Conservation (phyloP, 92 coral and sea anemone genomes). For the Nematostella vectensis region DNA sequence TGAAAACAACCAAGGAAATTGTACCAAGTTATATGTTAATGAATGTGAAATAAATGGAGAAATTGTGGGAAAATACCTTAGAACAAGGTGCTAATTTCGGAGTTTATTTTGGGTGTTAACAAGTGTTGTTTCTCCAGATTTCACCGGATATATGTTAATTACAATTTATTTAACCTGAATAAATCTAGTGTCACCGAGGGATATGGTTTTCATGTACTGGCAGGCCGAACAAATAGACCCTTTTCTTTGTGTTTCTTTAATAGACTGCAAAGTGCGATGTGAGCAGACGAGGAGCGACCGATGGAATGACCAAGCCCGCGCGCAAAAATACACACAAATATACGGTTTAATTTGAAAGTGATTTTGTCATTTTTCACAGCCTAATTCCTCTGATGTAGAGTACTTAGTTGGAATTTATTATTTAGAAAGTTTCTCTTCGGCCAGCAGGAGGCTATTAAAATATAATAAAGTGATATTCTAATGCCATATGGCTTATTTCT, state of each 20-base stretch:
- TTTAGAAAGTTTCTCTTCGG: conserved; percentile 47
- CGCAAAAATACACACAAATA: background rate
- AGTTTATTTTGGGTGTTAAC: conserved; percentile 10
- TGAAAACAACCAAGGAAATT: too few species aligned
- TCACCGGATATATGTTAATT: conserved; percentile 65
- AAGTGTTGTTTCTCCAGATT: conserved; percentile 25
- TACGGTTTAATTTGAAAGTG: background rate
- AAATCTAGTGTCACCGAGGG: conserved; percentile 55
- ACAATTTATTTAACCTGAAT: conserved; percentile 63
- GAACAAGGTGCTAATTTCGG: background rate
- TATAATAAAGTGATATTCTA: conserved; percentile 58
- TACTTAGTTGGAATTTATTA: conserved; percentile 67
- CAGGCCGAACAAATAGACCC: conserved; percentile 61
- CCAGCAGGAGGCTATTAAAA: conserved; percentile 58
- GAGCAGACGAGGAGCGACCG: conserved; percentile 9
- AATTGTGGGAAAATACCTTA: too few species aligned
- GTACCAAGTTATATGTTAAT: too few species aligned
- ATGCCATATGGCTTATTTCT: conserved; percentile 59
- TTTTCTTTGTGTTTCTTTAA: conserved; percentile 43
- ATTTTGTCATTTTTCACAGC: conserved; percentile 24
- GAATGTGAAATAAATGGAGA: too few species aligned
- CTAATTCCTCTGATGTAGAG: conserved; percentile 42
- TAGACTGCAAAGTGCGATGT: conserved; percentile 36
- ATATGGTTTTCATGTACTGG: conserved; percentile 42
- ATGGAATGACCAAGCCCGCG: too few species aligned